A percentile compares a stretch with the other conserved stretches of the same genome.
Evolutionary conservation across 2,888 invertebrate species (phyloP).

Genomic region (Linyphia triangularis): DNA sequence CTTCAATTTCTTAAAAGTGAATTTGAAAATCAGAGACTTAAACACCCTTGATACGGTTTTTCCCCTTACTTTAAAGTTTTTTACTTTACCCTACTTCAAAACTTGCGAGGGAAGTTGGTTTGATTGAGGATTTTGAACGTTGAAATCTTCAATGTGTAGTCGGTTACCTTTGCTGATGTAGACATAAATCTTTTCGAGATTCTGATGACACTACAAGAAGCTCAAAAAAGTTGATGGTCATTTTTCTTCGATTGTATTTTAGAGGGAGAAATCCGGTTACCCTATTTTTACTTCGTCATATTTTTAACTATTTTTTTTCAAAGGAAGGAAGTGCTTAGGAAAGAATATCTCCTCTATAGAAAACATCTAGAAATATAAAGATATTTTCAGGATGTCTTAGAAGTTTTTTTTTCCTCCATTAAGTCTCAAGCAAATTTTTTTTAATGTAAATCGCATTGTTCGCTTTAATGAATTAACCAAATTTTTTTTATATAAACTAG

Average conservation of each 20-base stretch:
- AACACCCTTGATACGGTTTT: neutral
- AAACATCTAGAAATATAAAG: too few species aligned
- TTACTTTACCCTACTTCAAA: neutral
- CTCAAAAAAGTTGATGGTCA: neutral
- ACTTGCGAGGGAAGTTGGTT: neutral
- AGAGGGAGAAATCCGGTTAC: neutral
- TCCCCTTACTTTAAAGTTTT: neutral
- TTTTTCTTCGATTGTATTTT: neutral
- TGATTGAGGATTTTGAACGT: neutral
- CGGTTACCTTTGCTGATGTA: slow-evolving; percentile 3
- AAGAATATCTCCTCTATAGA: too few species aligned
- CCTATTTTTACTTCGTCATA: neutral
- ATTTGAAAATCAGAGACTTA: neutral
- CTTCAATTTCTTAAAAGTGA: neutral
- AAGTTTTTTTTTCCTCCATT: neutral
- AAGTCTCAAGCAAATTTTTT: too few species aligned
- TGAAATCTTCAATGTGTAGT: neutral
- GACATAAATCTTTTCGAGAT: neutral
- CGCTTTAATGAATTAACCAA: too few species aligned
- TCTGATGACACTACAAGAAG: neutral
- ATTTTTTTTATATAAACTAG: too few species aligned
- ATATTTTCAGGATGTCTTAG: too few species aligned
- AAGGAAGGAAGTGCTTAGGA: neutral
- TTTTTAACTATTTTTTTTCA: neutral
- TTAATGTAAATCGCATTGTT: neutral